phyloP scores from a whole-genome alignment of 2,888 invertebrate genomes.

The Yponomeuta malinellus region DNA sequence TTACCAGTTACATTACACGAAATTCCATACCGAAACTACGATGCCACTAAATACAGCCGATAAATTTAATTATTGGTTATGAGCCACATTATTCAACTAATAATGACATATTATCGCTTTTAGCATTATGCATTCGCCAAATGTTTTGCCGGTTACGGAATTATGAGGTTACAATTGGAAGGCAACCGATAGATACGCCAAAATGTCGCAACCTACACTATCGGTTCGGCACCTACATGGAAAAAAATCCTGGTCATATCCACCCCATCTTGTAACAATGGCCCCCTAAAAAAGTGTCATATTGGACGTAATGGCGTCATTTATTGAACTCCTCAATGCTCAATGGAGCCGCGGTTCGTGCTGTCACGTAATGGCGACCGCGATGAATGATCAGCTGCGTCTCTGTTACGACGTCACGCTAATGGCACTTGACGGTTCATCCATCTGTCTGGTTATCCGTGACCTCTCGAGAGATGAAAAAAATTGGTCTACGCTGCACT shows the following conservation, averaged over 20 bases:
- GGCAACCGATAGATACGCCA: conserved; percentile 26
- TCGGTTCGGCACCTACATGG: not conserved
- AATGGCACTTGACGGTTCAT: conserved; percentile 7
- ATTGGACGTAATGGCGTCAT: conserved; percentile 68
- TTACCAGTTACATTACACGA: no score
- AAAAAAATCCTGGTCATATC: conserved; percentile 21
- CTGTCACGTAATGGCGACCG: conserved; percentile 24
- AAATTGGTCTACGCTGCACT: not conserved
- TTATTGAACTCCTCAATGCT: conserved; percentile 50
- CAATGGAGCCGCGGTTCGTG: conserved; percentile 42
- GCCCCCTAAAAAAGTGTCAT: conserved; percentile 33
- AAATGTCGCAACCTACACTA: not conserved
- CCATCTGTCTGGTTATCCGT: conserved; percentile 12
- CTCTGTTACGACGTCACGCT: conserved; percentile 24
- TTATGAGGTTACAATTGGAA: not conserved
- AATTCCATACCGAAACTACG: not conserved
- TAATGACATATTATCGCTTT: conserved; percentile 38
- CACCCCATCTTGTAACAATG: conserved; percentile 35
- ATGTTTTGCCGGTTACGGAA: conserved; percentile 28
- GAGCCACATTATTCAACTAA: conserved; percentile 38
- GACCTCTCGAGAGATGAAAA: not conserved
- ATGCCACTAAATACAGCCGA: not conserved
- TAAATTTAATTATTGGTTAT: conserved; percentile 9
- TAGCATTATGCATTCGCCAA: conserved; percentile 38
- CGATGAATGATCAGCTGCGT: conserved; percentile 4